Percentiles rank a stretch among this genome's conserved stretches.
These are phyloP conservation scores for Chaetops frenatus DNA, from an alignment of 2,113 vertebrate genomes.

Conservation along the genomic window DNA sequence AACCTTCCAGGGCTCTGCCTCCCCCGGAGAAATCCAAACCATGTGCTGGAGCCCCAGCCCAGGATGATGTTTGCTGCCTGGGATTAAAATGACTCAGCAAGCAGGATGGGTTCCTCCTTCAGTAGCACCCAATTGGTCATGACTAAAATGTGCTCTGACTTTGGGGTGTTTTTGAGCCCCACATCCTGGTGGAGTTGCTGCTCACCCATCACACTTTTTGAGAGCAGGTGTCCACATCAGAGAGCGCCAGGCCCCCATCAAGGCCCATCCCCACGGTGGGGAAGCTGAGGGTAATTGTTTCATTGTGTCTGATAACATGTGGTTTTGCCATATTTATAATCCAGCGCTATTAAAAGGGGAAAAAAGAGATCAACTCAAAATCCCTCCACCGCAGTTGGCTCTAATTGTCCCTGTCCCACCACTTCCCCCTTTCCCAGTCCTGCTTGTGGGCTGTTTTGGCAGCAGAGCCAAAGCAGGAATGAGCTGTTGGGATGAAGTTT, in stretches of 20 bases:
- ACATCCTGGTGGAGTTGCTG: conserved; percentile 6
- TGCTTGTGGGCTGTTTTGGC: conserved; percentile 37
- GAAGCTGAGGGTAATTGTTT: conserved; percentile 44
- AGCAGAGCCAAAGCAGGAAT: neutral
- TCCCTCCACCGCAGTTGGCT: conserved; percentile 42
- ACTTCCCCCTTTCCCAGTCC: conserved; percentile 43
- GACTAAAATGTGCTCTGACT: neutral
- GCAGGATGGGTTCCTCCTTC: neutral
- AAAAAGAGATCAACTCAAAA: conserved; percentile 46
- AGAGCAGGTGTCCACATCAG: conserved; percentile 60
- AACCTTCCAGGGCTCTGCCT: neutral
- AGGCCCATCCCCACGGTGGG: neutral
- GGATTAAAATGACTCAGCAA: conserved; percentile 8
- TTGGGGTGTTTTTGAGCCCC: neutral
- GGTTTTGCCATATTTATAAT: conserved; percentile 58
- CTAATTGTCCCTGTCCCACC: conserved; percentile 60
- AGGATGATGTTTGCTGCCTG: neutral
- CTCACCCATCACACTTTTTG: conserved; percentile 13
- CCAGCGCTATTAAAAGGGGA: conserved; percentile 19
- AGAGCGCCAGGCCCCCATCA: neutral
- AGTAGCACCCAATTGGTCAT: conserved; percentile 18
- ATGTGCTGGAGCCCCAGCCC: neutral
- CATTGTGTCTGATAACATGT: conserved; percentile 60
- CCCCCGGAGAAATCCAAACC: neutral
- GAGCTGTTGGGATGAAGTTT: conserved; percentile 47